These are phyloP conservation scores for Papilio helenus DNA, from an alignment of 1,140 invertebrate genomes.

Conservation along the genomic window DNA sequence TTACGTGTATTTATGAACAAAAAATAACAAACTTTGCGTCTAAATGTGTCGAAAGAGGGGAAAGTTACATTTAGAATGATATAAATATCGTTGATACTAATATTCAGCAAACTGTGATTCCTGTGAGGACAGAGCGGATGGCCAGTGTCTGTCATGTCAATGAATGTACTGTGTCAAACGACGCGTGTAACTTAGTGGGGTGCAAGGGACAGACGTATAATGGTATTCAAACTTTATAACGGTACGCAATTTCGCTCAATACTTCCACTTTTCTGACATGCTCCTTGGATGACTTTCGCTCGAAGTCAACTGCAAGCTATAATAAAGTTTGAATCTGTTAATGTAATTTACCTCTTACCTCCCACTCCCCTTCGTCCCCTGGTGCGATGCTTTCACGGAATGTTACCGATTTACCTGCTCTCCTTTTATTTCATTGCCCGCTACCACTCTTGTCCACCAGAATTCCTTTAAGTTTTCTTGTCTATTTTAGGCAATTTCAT, in stretches of 20 bases:
- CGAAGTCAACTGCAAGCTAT: background rate
- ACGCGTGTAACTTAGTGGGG: constrained; percentile 11
- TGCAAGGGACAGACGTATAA: background rate
- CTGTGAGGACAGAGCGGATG: constrained; percentile 7
- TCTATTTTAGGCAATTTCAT: background rate
- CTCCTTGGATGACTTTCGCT: background rate
- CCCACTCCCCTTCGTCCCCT: background rate
- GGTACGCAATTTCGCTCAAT: background rate
- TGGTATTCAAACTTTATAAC: background rate
- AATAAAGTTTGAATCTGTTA: background rate
- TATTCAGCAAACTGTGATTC: background rate
- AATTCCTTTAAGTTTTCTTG: background rate
- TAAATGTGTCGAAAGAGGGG: background rate
- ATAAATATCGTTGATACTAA: background rate
- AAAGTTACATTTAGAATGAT: background rate
- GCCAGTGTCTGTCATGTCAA: constrained; percentile 16
- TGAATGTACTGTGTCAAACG: constrained; percentile 3
- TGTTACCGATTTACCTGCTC: constrained; percentile 20
- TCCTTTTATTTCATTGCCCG: constrained; percentile 6
- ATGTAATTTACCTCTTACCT: background rate
- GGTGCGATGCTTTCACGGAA: constrained; percentile 3
- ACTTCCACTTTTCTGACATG: background rate
- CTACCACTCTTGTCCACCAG: background rate
- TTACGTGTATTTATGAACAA: background rate
- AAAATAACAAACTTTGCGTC: background rate